Evolutionary conservation across 2,113 vertebrate genomes (phyloP).

Genomic region (Poecilia latipinna): DNA sequence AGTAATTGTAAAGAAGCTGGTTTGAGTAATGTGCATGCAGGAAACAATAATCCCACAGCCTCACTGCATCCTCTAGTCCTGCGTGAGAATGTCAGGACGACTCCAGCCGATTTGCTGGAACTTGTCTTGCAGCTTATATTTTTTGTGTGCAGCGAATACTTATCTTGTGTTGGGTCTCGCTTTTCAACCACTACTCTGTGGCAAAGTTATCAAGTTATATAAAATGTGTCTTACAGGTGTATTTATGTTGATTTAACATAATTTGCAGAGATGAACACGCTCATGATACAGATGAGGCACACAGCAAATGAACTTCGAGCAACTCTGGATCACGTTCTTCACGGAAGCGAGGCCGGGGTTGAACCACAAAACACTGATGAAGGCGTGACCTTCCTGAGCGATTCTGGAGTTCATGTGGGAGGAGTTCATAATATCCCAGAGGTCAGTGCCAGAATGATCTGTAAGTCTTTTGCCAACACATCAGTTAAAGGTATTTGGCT

Average conservation of each 20-base stretch:
- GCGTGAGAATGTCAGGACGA: too few species aligned
- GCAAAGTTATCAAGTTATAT: not conserved
- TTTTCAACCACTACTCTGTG: too few species aligned
- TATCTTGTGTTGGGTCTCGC: too few species aligned
- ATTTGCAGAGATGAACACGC: conserved; percentile 76
- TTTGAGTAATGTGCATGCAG: too few species aligned
- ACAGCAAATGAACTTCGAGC: conserved; percentile 74
- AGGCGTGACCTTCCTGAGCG: conserved; percentile 46
- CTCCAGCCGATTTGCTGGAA: too few species aligned
- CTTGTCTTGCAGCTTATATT: too few species aligned
- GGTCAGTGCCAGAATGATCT: conserved; percentile 38
- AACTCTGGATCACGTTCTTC: conserved; percentile 72
- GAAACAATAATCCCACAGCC: too few species aligned
- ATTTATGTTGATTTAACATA: not conserved
- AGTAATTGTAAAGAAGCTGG: too few species aligned
- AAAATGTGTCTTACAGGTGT: not conserved
- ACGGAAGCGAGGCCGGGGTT: conserved; percentile 47
- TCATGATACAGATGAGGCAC: conserved; percentile 81
- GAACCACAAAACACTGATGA: conserved; percentile 56
- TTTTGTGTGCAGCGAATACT: too few species aligned
- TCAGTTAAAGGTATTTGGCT: not conserved
- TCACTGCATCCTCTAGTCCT: too few species aligned
- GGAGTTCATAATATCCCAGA: conserved; percentile 53
- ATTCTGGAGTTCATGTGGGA: conserved; percentile 55
- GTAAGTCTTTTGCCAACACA: not conserved